phyloP scores from a whole-genome alignment of 2,888 invertebrate species.

The Hypomecis atomaria region DNA sequence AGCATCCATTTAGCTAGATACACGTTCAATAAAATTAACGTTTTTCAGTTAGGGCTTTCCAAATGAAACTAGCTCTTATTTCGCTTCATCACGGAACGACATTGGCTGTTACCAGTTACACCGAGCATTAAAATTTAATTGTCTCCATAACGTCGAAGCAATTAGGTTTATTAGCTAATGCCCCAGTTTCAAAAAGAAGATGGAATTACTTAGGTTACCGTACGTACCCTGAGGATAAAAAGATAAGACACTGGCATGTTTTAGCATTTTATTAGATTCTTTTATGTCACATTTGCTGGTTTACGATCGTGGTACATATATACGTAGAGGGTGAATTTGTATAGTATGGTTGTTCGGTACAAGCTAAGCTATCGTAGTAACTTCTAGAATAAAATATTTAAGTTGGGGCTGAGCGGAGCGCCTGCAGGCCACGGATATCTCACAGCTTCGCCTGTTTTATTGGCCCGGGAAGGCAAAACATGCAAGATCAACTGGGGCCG shows the following conservation, averaged over 20 bases:
- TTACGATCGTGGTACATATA: slow-evolving; percentile 46
- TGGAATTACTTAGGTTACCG: slow-evolving; percentile 32
- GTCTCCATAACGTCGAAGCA: slow-evolving; percentile 19
- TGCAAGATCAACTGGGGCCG: slow-evolving; percentile 20
- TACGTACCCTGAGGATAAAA: slow-evolving; percentile 29
- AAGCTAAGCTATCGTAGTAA: slow-evolving; percentile 33
- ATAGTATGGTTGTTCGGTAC: slow-evolving; percentile 28
- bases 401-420: slow-evolving; percentile 26
- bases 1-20: not conserved
- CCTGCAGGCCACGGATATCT: slow-evolving; percentile 37
- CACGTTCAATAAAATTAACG: not conserved
- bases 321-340: slow-evolving; percentile 34
- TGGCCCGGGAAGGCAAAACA: slow-evolving; percentile 30
- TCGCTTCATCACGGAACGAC: not conserved
- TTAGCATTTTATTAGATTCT: slow-evolving; percentile 52
- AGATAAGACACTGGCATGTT: slow-evolving; percentile 43
- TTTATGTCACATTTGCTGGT: slow-evolving; percentile 52
- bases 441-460: slow-evolving; percentile 35
- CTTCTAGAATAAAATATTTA: slow-evolving; percentile 44
- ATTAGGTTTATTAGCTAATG: slow-evolving; percentile 29
- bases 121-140: slow-evolving; percentile 25
- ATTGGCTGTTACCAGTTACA: not conserved
- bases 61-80: not conserved
- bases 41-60: not conserved
- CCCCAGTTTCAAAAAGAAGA: slow-evolving; percentile 21